These are phyloP conservation scores for Candoia aspera DNA, from an alignment of 2,113 vertebrate genomes.

Conservation along the genomic window DNA sequence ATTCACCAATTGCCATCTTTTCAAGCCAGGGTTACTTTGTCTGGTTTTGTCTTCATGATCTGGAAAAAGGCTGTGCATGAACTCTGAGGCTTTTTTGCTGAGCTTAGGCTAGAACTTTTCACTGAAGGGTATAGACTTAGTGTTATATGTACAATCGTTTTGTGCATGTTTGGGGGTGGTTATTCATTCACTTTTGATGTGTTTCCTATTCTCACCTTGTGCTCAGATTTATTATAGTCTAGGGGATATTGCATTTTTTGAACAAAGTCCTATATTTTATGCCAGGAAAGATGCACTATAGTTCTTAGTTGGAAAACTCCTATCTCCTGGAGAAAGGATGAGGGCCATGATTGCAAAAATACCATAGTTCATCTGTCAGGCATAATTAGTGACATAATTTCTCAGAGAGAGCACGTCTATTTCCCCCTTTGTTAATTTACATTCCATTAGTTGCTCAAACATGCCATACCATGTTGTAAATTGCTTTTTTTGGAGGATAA, in stretches of 20 bases:
- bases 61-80: neutral
- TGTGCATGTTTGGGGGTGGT: neutral
- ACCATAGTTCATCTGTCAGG: neutral
- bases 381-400: neutral
- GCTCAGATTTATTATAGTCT: neutral
- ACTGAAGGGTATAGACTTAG: neutral
- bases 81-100: neutral
- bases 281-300: neutral
- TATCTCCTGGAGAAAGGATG: neutral
- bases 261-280: neutral
- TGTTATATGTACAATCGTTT: neutral
- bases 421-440: neutral
- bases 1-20: neutral
- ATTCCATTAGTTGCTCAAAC: neutral
- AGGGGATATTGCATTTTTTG: neutral
- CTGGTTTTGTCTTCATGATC: neutral
- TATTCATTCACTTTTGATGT: neutral
- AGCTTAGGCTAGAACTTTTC: neutral
- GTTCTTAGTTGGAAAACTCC: neutral
- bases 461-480: neutral
- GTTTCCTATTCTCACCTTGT: neutral
- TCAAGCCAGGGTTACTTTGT: neutral
- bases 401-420: neutral
- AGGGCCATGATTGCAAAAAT: neutral
- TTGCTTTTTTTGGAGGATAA: neutral